phyloP scores from a whole-genome alignment of 2,113 vertebrate species.

The Centropus bengalensis region DNA sequence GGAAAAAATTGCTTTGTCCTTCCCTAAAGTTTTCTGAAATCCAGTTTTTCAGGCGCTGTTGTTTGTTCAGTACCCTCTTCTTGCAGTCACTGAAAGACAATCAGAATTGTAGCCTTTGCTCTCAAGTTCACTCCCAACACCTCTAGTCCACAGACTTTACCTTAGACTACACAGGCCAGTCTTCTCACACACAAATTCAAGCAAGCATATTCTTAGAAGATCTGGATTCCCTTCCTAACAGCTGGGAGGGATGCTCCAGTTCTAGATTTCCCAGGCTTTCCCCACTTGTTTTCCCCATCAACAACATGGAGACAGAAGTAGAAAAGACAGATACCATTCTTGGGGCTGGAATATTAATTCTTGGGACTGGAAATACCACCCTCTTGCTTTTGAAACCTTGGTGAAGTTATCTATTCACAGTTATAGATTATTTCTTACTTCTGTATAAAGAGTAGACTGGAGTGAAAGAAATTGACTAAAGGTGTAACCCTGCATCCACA shows the following conservation, averaged over 20 bases:
- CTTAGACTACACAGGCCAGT: background rate
- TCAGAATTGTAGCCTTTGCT: background rate
- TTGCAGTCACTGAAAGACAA: background rate
- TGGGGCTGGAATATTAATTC: background rate
- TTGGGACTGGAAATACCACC: too few relatives aligned
- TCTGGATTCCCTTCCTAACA: background rate
- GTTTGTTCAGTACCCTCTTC: background rate
- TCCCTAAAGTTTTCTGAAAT: constrained; percentile 38
- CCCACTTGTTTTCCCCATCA: background rate
- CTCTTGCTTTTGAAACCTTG: background rate
- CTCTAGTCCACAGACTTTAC: background rate
- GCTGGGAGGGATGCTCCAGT: background rate
- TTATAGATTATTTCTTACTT: background rate
- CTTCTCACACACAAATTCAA: background rate
- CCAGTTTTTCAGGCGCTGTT: background rate
- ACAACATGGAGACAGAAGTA: background rate
- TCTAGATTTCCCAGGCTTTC: background rate
- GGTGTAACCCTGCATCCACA: background rate
- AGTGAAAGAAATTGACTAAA: background rate
- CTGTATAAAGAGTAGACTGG: background rate
- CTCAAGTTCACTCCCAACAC: background rate
- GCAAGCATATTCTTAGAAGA: background rate
- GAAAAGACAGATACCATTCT: background rate
- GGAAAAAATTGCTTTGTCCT: constrained; percentile 37
- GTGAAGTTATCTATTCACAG: background rate